Conservation (phyloP, 2,113 vertebrate genomes). For the Pteronura brasiliensis region DNA sequence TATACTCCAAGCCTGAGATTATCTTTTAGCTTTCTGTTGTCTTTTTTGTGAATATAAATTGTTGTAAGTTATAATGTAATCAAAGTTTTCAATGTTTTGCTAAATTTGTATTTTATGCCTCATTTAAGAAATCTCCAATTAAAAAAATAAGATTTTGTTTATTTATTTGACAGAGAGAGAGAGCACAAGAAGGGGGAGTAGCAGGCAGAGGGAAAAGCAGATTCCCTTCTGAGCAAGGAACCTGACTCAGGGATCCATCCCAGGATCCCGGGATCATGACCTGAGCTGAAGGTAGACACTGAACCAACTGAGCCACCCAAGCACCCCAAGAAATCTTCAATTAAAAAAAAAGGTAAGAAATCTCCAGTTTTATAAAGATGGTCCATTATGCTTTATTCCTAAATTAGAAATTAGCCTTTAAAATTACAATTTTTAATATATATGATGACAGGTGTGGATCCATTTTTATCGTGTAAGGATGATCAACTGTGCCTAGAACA, state of each 20-base stretch:
- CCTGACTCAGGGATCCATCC: too few relatives aligned
- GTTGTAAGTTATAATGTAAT: background rate
- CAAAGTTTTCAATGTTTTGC: background rate
- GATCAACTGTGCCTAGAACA: background rate
- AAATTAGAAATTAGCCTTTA: background rate
- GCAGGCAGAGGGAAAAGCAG: too few relatives aligned
- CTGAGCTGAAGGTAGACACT: too few relatives aligned
- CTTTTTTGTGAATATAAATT: background rate
- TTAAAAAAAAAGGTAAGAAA: background rate
- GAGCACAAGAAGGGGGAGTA: too few relatives aligned
- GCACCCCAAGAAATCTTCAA: background rate
- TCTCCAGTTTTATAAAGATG: background rate
- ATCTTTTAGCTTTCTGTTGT: background rate
- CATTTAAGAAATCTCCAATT: background rate
- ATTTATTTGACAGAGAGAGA: too few relatives aligned
- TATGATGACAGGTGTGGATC: background rate
- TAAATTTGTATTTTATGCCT: background rate
- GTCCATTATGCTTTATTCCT: background rate
- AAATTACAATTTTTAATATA: background rate
- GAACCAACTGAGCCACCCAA: too few relatives aligned
- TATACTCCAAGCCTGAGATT: background rate
- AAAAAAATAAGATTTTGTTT: background rate
- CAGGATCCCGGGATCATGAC: too few relatives aligned
- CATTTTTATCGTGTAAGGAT: background rate
- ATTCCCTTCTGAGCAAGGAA: too few relatives aligned